Base-by-base conservation (phyloP, 2,797 vertebrate genomes). In the Nothura maculosa region DNA sequence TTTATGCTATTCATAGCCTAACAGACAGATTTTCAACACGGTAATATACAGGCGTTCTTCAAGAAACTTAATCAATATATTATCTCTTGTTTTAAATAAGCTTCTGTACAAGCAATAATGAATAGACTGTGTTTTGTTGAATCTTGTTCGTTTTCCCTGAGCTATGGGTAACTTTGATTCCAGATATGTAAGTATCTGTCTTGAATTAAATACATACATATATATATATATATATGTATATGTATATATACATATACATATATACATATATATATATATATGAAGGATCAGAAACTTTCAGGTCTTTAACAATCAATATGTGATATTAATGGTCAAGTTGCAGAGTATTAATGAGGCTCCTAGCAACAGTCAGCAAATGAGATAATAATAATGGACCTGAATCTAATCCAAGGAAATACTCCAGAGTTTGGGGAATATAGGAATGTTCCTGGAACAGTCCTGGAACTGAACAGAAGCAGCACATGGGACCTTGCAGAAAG, bases 311-410 rank as follows among this genome's bases (percentile, higher is more conserved):
- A 96, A 93, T 85, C 90, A 96, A 87, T 74, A 93, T 93, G 62
- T 93, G 97, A 97, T 96, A 90, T 76, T 95, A 93, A 96, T 93
- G 87, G 94, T 95, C 92, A 96, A 93, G 95, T 97, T 97, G 97
- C 90, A 89, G 92, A 93, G 81, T 97, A 97, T 97, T 96, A 97
- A 96, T 96, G 93, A 97, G 94, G 77, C 86, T 96, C 76, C 93
- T 98, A 96, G 96, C 97, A 97, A 97, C 97, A 97, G 93, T 97
- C 95, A 97, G 96, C 97, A 97, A 97, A 97, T 96, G 92, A 92
- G 85, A 86, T 94, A 89, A 89, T 96, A 95, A 92, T 94, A 91
- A 93, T 67, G 77, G 80, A 88, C 94, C 85, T 93, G 60, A 86
- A 67, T 81, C 73, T 91, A 93, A 90, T 69, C 66, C 22, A 62